Evolutionary conservation across 2,113 vertebrate genomes (phyloP).

Genomic region (Vulpes ferrilata): DNA sequence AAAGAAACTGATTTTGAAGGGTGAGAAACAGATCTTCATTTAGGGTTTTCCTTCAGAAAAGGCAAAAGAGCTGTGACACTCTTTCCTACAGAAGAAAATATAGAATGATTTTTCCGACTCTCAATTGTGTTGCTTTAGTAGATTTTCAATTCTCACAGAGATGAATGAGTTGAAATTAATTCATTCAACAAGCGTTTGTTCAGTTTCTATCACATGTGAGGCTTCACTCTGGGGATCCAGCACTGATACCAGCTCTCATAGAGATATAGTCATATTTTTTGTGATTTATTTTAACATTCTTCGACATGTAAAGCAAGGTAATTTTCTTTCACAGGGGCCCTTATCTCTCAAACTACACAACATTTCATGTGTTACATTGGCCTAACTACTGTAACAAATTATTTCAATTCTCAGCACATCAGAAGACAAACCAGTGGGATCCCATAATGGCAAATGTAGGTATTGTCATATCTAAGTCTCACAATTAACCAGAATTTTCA

Average conservation of each 20-base stretch:
- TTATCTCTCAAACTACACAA: neutral
- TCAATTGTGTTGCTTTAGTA: neutral
- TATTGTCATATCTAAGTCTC: neutral
- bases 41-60: conserved; percentile 1
- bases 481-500: conserved; percentile 9
- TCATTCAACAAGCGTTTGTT: neutral
- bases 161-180: neutral
- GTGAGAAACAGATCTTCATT: neutral
- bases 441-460: neutral
- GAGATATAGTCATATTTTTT: neutral
- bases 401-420: neutral
- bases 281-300: conserved; percentile 3
- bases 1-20: conserved; percentile 7
- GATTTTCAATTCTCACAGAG: neutral
- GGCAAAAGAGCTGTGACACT: neutral
- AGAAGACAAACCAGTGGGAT: neutral
- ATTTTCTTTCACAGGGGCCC: neutral
- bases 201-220: neutral
- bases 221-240: neutral
- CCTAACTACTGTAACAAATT: neutral
- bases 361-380: neutral
- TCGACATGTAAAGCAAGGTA: neutral
- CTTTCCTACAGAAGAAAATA: neutral
- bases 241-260: neutral
- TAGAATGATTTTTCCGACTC: neutral